Conservation (phyloP, 2,797 vertebrate genomes). For the Anguilla marmorata region DNA sequence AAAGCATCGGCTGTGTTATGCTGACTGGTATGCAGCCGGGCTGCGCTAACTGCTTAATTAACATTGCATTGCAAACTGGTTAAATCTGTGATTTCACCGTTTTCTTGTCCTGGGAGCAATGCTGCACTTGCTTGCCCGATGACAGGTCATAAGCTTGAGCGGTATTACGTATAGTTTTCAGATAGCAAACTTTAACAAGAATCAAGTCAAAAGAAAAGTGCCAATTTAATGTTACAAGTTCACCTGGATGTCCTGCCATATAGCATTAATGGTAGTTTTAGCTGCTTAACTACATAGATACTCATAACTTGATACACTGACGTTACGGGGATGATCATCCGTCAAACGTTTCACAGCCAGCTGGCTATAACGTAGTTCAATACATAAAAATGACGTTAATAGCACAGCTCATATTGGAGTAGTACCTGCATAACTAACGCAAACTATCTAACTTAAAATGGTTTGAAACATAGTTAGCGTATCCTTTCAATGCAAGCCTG, state of each 20-base stretch:
- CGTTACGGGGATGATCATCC: not conserved
- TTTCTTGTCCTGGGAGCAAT: not conserved
- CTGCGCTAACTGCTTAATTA: not conserved
- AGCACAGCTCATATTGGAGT: not conserved
- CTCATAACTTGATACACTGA: not conserved
- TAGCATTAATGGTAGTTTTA: not conserved
- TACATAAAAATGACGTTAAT: not conserved
- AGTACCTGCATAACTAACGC: not conserved
- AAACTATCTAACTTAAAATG: not conserved
- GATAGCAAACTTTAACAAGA: too few relatives aligned
- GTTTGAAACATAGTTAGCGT: not conserved
- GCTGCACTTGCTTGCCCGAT: not conserved
- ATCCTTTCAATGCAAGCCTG: too few relatives aligned
- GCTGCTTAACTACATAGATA: not conserved
- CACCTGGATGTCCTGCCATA: too few relatives aligned
- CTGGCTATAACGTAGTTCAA: not conserved
- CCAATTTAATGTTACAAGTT: too few relatives aligned
- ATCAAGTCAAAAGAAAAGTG: too few relatives aligned
- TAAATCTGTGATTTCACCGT: not conserved
- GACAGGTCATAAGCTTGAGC: not conserved
- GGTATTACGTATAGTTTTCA: too few relatives aligned
- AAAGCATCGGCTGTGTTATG: not conserved
- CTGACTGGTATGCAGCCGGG: not conserved
- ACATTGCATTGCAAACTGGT: not conserved
- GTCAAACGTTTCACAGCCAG: not conserved